These are phyloP conservation scores for Puma concolor DNA, from an alignment of 2,113 vertebrate genomes.

Conservation along the genomic window DNA sequence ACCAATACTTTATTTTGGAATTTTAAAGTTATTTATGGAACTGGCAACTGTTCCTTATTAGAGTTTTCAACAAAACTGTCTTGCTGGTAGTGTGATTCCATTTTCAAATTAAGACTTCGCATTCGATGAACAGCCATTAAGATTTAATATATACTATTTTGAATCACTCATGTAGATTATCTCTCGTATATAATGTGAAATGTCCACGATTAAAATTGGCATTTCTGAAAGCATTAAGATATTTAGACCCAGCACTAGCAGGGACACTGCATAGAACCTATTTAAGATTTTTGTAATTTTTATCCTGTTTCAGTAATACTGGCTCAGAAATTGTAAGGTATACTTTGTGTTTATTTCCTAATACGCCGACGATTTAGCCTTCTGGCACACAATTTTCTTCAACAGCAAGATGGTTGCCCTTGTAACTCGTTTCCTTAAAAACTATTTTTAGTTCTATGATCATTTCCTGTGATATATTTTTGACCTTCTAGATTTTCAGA, in stretches of 20 bases:
- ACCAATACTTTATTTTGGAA: conserved; percentile 75
- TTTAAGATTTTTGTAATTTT: conserved; percentile 1
- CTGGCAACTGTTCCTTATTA: conserved; percentile 74
- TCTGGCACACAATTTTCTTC: conserved; percentile 53
- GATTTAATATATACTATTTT: conserved; percentile 72
- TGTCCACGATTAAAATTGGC: conserved; percentile 70
- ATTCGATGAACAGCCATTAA: conserved; percentile 79
- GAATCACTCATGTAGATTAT: conserved; percentile 73
- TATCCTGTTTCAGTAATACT: conserved; percentile 59
- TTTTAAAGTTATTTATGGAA: conserved; percentile 78
- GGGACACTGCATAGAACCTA: background rate
- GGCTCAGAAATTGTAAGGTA: conserved; percentile 58
- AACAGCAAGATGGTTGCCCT: conserved; percentile 48
- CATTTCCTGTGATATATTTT: conserved; percentile 60
- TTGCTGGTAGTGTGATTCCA: conserved; percentile 85
- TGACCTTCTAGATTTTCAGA: conserved; percentile 67
- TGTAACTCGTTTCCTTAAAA: conserved; percentile 65
- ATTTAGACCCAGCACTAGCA: background rate
- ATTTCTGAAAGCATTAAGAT: conserved; percentile 72
- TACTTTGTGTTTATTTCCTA: conserved; percentile 26
- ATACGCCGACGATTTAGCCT: conserved; percentile 30
- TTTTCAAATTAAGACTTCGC: conserved; percentile 77
- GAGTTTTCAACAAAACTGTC: conserved; percentile 76
- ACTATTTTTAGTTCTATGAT: conserved; percentile 63
- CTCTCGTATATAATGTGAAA: conserved; percentile 60